phyloP scores from a whole-genome alignment of 2,797 vertebrate genomes.

The Spatula clypeata region DNA sequence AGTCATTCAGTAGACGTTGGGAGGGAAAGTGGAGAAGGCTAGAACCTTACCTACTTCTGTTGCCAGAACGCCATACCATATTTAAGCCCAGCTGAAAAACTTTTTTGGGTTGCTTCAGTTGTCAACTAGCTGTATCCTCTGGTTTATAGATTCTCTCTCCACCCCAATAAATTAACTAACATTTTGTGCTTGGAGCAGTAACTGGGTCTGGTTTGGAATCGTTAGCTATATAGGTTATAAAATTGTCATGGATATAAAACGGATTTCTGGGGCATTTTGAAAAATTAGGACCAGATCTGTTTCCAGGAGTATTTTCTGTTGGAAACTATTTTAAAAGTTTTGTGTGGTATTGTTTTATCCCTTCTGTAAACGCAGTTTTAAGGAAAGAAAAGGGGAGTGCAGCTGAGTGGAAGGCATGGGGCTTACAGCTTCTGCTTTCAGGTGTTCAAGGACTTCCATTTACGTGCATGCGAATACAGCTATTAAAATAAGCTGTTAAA shows the following conservation, averaged over 20 bases:
- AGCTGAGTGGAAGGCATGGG: not conserved
- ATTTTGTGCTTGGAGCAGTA: not conserved
- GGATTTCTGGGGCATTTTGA: not conserved
- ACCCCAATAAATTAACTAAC: not conserved
- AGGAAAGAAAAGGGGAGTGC: not conserved
- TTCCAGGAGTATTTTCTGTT: not conserved
- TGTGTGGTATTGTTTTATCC: not conserved
- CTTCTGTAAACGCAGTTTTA: not conserved
- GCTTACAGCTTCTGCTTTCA: slow-evolving; percentile 11
- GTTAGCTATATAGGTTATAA: not conserved
- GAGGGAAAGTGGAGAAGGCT: not conserved
- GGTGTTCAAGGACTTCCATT: not conserved
- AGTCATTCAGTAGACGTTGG: not conserved
- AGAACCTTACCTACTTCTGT: not conserved
- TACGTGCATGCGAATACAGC: not conserved
- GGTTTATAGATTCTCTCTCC: not conserved
- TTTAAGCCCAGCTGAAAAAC: not conserved
- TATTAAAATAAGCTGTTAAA: slow-evolving; percentile 14
- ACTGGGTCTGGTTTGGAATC: not conserved
- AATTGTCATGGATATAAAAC: not conserved
- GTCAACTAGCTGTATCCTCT: not conserved
- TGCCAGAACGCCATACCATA: not conserved
- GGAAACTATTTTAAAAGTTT: not conserved
- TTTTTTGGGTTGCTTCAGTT: not conserved
- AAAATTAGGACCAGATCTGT: not conserved